Conservation (phyloP, 2,113 vertebrate genomes). For the Odocoileus virginianus region DNA sequence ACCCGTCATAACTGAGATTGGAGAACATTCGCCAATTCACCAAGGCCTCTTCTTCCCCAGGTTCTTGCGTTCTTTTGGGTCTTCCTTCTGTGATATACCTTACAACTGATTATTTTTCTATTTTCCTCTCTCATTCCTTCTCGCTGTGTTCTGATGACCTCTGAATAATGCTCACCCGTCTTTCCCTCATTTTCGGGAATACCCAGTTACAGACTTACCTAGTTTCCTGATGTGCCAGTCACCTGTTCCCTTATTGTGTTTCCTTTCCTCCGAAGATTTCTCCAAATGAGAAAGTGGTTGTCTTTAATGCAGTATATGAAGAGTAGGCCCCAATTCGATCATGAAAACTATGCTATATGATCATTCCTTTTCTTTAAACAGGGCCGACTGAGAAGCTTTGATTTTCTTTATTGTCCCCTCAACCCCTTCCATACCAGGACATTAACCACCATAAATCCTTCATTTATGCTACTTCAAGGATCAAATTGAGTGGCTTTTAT, state of each 20-base stretch:
- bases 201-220: background rate
- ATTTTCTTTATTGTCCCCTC: background rate
- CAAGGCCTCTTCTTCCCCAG: conserved; percentile 23
- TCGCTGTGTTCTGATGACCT: conserved; percentile 35
- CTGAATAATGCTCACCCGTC: background rate
- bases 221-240: background rate
- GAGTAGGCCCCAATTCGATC: conserved; percentile 47
- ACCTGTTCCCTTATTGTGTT: background rate
- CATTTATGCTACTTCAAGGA: background rate
- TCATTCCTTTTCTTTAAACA: conserved; percentile 16
- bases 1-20: background rate
- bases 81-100: background rate
- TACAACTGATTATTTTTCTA: background rate
- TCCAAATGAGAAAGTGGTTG: background rate
- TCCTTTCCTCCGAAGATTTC: background rate
- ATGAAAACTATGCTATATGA: background rate
- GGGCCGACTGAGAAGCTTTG: background rate
- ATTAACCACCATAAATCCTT: background rate
- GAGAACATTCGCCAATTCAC: background rate
- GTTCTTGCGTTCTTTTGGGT: background rate
- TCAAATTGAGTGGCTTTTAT: conserved; percentile 20
- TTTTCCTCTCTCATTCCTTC: background rate
- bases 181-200: background rate
- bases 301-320: background rate
- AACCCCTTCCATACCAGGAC: background rate